These are phyloP conservation scores for Phaedon cochleariae DNA, from an alignment of 2,888 invertebrate species.

Conservation along the genomic window DNA sequence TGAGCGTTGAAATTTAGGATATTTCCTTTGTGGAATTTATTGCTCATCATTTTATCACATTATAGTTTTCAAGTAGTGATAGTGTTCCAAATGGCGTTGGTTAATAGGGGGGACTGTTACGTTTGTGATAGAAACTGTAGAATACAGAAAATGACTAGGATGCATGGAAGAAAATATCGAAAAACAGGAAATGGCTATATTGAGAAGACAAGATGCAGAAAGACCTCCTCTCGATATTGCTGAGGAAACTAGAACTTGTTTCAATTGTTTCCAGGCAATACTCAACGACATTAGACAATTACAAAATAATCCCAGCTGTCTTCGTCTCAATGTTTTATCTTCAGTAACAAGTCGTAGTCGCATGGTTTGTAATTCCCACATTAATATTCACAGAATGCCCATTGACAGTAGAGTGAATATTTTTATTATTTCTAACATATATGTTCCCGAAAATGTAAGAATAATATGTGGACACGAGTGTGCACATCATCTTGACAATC, in stretches of 20 bases:
- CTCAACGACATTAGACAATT: too few relatives aligned
- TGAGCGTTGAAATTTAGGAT: too few relatives aligned
- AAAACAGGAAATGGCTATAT: not conserved
- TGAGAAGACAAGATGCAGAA: conserved; percentile 6
- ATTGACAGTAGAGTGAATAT: conserved; percentile 3
- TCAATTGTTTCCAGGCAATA: conserved; percentile 6
- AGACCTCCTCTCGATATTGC: conserved; percentile 9
- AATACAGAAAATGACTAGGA: conserved; percentile 9
- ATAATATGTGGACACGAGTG: too few relatives aligned
- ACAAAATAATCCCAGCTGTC: conserved; percentile 8
- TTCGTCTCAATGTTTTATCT: conserved; percentile 5
- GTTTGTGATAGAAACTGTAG: not conserved
- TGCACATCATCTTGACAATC: too few relatives aligned
- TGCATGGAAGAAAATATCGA: conserved; percentile 7
- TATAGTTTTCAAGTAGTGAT: not conserved
- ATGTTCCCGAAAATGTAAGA: not conserved
- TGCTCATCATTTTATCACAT: conserved; percentile 1
- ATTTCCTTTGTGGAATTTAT: conserved; percentile 3
- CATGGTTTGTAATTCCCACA: conserved; percentile 9
- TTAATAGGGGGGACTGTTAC: not conserved
- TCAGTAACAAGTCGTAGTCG: conserved; percentile 3
- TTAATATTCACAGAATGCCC: conserved; percentile 6
- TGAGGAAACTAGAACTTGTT: conserved; percentile 5
- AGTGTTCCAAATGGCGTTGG: conserved; percentile 9
- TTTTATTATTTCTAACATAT: conserved; percentile 6